Evolutionary conservation across 1,140 invertebrate genomes (phyloP).

Genomic region (Leguminivora glycinivorella): DNA sequence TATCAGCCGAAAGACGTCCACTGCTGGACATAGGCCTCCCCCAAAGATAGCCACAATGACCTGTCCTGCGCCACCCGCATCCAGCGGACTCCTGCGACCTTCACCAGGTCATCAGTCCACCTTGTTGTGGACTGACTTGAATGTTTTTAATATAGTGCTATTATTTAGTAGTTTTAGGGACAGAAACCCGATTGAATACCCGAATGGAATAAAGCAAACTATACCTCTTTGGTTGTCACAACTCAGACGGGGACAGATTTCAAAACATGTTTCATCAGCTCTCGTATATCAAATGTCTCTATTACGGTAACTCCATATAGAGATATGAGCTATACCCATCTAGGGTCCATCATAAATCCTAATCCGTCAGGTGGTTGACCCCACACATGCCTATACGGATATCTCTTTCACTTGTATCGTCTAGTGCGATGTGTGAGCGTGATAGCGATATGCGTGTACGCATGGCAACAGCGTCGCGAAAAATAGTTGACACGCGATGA

Average conservation of each 20-base stretch:
- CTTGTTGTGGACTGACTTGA: no score
- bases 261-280: not conserved
- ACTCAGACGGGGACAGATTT: not conserved
- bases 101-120: no score
- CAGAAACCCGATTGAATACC: no score
- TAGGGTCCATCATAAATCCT: not conserved
- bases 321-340: not conserved
- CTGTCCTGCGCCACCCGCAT: no score
- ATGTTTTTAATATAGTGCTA: no score
- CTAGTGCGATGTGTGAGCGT: not conserved
- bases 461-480: slow-evolving; percentile 6
- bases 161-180: no score
- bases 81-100: no score
- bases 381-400: not conserved
- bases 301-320: not conserved
- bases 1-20: no score
- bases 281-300: slow-evolving; percentile 6
- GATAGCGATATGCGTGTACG: not conserved
- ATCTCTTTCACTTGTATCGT: not conserved
- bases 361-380: slow-evolving; percentile 10
- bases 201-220: no score
- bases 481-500: not conserved
- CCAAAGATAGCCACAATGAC: no score
- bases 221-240: not conserved
- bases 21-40: no score